Conservation (phyloP, 2,888 invertebrate species). For the Catocala sponsa region DNA sequence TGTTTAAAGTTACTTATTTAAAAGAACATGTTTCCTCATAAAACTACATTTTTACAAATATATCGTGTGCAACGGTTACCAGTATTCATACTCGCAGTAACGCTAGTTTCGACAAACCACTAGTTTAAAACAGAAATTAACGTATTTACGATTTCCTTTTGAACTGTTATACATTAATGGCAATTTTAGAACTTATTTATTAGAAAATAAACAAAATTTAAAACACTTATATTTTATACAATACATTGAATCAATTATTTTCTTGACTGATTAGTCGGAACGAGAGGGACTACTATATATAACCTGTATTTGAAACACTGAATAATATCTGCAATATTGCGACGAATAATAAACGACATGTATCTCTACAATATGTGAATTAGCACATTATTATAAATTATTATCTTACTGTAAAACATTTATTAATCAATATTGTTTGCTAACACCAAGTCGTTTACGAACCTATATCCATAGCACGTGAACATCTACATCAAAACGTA, state of each 20-base stretch:
- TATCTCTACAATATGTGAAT: slow-evolving; percentile 19
- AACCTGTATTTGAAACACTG: slow-evolving; percentile 11
- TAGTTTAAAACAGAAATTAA: not conserved
- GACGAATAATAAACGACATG: not conserved
- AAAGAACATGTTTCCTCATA: slow-evolving; percentile 29
- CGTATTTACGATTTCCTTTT: not conserved
- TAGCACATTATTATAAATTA: slow-evolving; percentile 14
- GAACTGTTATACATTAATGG: not conserved
- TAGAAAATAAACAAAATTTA: slow-evolving; percentile 27
- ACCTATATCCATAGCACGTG: slow-evolving; percentile 9
- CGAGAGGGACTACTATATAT: slow-evolving; percentile 1
- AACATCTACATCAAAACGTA: slow-evolving; percentile 13
- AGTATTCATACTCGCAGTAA: slow-evolving; percentile 19
- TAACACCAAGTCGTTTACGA: slow-evolving; percentile 17
- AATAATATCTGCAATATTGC: too few relatives aligned
- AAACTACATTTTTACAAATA: slow-evolving; percentile 43
- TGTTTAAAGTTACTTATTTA: slow-evolving; percentile 21
- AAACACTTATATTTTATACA: slow-evolving; percentile 35
- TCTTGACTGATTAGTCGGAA: slow-evolving; percentile 7
- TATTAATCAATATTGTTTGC: slow-evolving; percentile 23
- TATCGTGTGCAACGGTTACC: slow-evolving; percentile 23
- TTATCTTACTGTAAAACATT: slow-evolving; percentile 20
- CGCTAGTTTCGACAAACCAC: slow-evolving; percentile 10
- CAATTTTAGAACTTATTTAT: slow-evolving; percentile 31
- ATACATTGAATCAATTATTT: slow-evolving; percentile 14